Evolutionary conservation across 2,888 invertebrate species (phyloP).

Genomic region (Lasioglossum calceatum): DNA sequence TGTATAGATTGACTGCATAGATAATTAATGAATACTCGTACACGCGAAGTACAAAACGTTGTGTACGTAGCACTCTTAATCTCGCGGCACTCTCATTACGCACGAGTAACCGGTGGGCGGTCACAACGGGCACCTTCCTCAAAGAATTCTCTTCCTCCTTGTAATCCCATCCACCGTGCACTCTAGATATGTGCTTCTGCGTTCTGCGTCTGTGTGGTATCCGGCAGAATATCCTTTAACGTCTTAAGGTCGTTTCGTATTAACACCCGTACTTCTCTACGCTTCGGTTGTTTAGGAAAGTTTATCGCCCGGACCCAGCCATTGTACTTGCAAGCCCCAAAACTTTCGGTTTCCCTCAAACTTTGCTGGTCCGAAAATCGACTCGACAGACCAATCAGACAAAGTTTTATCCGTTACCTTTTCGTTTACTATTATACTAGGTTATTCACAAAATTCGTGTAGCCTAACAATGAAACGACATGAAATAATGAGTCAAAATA

Average conservation of each 20-base stretch:
- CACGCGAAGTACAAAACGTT: neutral
- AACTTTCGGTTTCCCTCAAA: neutral
- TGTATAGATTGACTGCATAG: too few species aligned
- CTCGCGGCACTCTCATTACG: slow-evolving; percentile 22
- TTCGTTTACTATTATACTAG: too few species aligned
- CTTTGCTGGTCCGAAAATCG: too few species aligned
- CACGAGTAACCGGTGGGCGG: slow-evolving; percentile 47
- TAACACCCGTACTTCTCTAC: neutral
- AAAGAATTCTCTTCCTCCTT: slow-evolving; percentile 34
- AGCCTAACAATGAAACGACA: too few species aligned
- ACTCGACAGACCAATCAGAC: too few species aligned
- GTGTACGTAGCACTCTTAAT: slow-evolving; percentile 16
- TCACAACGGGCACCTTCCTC: slow-evolving; percentile 55
- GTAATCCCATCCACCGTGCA: slow-evolving; percentile 47
- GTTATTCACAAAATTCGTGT: too few species aligned
- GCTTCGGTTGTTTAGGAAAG: neutral
- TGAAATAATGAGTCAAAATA: too few species aligned
- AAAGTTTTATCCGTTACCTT: too few species aligned
- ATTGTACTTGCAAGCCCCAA: neutral
- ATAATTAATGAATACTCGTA: neutral
- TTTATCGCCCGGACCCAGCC: neutral
- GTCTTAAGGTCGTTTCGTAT: slow-evolving; percentile 18
- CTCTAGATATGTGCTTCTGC: neutral
- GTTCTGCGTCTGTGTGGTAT: neutral
- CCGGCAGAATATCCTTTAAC: slow-evolving; percentile 16